phyloP scores from a whole-genome alignment of 2,797 vertebrate genomes.

The Crax fasciolata region DNA sequence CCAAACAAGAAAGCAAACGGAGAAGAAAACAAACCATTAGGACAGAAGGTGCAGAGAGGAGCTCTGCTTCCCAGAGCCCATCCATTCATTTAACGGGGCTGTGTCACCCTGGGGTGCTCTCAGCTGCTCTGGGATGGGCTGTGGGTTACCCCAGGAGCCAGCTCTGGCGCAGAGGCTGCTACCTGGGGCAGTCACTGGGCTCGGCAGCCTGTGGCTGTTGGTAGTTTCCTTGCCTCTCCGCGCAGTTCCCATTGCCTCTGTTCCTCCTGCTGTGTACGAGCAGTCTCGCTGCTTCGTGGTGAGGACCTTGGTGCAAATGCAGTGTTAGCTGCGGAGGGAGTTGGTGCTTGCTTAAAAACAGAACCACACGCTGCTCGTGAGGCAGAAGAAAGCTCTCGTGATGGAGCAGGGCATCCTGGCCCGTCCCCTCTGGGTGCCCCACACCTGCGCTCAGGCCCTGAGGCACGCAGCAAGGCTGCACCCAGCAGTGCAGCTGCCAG shows the following conservation, averaged over 20 bases:
- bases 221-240: neutral
- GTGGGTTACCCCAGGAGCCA: neutral
- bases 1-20: conserved; percentile 38
- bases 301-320: neutral
- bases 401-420: neutral
- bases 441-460: neutral
- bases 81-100: fast-evolving
- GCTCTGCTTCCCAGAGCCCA: neutral
- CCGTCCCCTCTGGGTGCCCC: neutral
- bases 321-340: neutral
- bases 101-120: neutral
- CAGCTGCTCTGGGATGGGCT: neutral
- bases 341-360: neutral
- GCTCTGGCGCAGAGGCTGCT: no score
- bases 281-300: neutral
- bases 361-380: neutral
- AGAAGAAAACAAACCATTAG: neutral
- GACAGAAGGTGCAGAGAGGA: neutral
- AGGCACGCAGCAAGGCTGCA: neutral
- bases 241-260: neutral
- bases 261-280: neutral
- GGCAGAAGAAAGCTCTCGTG: neutral
- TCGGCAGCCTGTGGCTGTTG: neutral
- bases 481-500: fast-evolving
- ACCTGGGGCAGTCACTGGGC: neutral